Percentiles rank a stretch among this genome's conserved stretches.
Evolutionary conservation across 2,888 invertebrate species (phyloP).

Genomic region (Euproctis similis): DNA sequence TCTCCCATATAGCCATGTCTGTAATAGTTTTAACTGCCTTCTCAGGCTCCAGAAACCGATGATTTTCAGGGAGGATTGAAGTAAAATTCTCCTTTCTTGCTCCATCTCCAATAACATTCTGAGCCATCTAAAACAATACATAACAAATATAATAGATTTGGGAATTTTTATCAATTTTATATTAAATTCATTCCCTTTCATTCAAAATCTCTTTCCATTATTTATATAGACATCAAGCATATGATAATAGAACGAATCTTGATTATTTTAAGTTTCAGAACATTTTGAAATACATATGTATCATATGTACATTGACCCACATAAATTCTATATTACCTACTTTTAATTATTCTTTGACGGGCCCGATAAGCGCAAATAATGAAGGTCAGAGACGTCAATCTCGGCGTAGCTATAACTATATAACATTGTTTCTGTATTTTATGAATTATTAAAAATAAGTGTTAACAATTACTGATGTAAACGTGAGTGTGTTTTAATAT

Average conservation of each 20-base stretch:
- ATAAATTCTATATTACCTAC: slow-evolving; percentile 14
- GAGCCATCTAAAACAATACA: slow-evolving; percentile 63
- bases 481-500: slow-evolving; percentile 61
- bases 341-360: slow-evolving; percentile 16
- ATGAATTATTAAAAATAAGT: not conserved
- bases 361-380: slow-evolving; percentile 52
- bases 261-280: no score
- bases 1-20: slow-evolving; percentile 88
- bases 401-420: slow-evolving; percentile 10
- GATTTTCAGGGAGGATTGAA: slow-evolving; percentile 65
- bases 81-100: slow-evolving; percentile 22
- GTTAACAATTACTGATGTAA: not conserved
- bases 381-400: slow-evolving; percentile 68
- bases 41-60: slow-evolving; percentile 79
- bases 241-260: no score
- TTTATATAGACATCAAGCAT: no score
- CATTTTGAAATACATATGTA: slow-evolving; percentile 14
- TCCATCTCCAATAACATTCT: slow-evolving; percentile 53
- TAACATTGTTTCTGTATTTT: not conserved
- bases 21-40: slow-evolving; percentile 79
- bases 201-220: no score
- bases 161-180: no score
- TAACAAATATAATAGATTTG: no score
- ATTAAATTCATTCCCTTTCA: no score
- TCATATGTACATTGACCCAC: slow-evolving; percentile 31